Conservation (phyloP, 2,888 invertebrate genomes). For the Drosophila lacicola region DNA sequence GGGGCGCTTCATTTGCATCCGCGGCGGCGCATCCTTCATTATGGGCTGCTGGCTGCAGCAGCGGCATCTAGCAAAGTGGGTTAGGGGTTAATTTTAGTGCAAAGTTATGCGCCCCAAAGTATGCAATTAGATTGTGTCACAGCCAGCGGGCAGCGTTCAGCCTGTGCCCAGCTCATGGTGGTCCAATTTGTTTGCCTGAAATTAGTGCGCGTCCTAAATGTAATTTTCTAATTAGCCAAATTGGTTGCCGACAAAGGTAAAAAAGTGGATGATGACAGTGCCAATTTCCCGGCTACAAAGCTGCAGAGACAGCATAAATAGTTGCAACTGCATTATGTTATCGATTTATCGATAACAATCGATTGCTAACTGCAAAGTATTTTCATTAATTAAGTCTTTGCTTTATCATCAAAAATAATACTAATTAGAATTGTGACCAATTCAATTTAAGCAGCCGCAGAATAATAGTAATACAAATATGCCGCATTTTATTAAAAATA, state of each 20-base stretch:
- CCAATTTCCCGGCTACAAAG: too few species aligned
- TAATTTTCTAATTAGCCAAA: conserved; percentile 76
- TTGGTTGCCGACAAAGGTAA: conserved; percentile 20
- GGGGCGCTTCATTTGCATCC: conserved; percentile 75
- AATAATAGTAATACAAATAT: conserved; percentile 36
- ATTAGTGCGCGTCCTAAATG: conserved; percentile 71
- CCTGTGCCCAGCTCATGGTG: conserved; percentile 23
- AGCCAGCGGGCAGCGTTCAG: conserved; percentile 47
- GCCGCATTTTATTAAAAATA: conserved; percentile 42
- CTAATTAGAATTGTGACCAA: conserved; percentile 17
- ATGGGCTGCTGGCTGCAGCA: conserved; percentile 54
- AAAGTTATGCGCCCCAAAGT: conserved; percentile 80
- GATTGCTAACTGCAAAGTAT: too few species aligned
- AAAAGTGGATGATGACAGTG: not conserved
- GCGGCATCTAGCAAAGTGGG: conserved; percentile 67
- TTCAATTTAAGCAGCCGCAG: conserved; percentile 4
- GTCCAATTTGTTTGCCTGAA: conserved; percentile 70
- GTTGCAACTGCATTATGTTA: too few species aligned
- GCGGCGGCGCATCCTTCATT: conserved; percentile 68
- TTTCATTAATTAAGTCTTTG: too few species aligned
- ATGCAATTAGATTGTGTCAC: conserved; percentile 77
- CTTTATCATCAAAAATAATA: conserved; percentile 2
- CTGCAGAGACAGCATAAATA: too few species aligned
- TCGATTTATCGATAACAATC: too few species aligned
- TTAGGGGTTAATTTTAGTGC: conserved; percentile 82